phyloP scores from a whole-genome alignment of 1,140 invertebrate species.

The Theocolax elegans region DNA sequence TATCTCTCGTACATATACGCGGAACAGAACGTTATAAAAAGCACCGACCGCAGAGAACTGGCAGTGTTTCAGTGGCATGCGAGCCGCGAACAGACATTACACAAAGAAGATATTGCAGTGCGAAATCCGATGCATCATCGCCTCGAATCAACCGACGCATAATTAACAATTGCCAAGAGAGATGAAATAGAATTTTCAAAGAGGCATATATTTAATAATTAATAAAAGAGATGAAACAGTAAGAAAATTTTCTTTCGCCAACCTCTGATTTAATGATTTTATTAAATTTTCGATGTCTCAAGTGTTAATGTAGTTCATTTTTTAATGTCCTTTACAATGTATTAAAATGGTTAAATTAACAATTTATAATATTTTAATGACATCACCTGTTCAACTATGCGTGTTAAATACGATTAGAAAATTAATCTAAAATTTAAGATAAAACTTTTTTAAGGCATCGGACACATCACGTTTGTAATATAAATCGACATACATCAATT shows the following conservation, averaged over 20 bases:
- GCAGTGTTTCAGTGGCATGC: conserved; percentile 23
- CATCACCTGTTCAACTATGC: too few species aligned
- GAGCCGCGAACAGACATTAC: background rate
- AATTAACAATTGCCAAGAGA: conserved; percentile 19
- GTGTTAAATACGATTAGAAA: too few species aligned
- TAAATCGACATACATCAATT: too few species aligned
- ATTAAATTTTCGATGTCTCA: too few species aligned
- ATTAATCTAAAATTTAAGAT: too few species aligned
- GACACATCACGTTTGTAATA: too few species aligned
- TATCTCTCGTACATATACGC: background rate
- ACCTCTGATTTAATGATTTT: background rate
- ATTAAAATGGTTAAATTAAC: too few species aligned
- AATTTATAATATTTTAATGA: too few species aligned
- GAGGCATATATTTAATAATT: background rate
- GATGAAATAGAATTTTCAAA: background rate
- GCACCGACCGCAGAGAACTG: background rate
- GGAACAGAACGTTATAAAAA: conserved; percentile 3
- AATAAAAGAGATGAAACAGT: background rate
- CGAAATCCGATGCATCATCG: conserved; percentile 17
- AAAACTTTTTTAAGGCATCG: too few species aligned
- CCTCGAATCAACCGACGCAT: background rate
- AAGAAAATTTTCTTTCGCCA: background rate
- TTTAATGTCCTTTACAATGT: too few species aligned
- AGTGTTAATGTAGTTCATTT: too few species aligned
- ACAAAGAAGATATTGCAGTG: conserved; percentile 14